A percentile compares a stretch with the other conserved stretches of the same genome.
Conservation (phyloP, 2,888 invertebrate genomes). For the Aporophyla nigra region DNA sequence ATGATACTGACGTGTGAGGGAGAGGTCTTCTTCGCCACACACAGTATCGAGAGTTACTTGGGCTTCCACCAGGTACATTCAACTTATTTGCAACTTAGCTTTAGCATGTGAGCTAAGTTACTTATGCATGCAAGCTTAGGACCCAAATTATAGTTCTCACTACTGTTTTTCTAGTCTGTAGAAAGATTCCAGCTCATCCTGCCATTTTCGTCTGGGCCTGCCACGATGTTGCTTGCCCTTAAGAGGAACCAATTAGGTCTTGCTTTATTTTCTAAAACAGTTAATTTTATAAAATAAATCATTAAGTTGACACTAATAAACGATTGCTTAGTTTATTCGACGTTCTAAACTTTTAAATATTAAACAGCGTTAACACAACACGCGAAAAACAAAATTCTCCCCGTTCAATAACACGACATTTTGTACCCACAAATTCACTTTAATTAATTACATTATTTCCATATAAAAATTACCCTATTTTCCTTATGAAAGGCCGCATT, state of each 20-base stretch:
- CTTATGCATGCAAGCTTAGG: neutral
- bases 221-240: no score
- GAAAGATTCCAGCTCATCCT: no score
- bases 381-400: constrained; percentile 51
- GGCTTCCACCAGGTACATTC: constrained; percentile 99
- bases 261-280: no score
- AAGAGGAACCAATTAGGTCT: no score
- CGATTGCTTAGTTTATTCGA: no score
- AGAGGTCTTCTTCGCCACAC: constrained; percentile 99
- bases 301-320: neutral
- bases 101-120: neutral
- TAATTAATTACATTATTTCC: constrained; percentile 70
- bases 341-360: neutral
- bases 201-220: no score
- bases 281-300: neutral
- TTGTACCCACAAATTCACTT: constrained; percentile 62
- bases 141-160: no score
- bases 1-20: constrained; percentile 99
- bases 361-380: neutral
- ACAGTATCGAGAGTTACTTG: constrained; percentile 99
- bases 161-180: no score
- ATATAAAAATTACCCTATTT: constrained; percentile 72
- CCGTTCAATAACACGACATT: constrained; percentile 43
- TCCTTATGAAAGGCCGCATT: constrained; percentile 71
- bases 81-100: neutral